phyloP scores from a whole-genome alignment of 2,888 invertebrate genomes.

The Trachelus iudaicus region DNA sequence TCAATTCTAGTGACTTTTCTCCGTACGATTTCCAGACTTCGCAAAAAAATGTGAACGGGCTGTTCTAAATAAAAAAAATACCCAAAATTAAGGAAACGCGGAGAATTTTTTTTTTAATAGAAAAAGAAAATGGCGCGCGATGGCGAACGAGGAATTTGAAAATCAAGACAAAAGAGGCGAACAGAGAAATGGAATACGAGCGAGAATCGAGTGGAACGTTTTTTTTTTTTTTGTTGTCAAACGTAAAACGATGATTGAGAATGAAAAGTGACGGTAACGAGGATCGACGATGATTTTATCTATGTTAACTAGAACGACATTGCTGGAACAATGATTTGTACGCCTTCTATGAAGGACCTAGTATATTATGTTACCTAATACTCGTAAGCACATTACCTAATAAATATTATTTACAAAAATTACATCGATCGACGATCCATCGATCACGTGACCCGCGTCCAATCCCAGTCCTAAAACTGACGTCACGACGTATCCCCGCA shows the following conservation, averaged over 20 bases:
- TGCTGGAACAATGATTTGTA: constrained; percentile 64
- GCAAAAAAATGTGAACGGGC: constrained; percentile 14
- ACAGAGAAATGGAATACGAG: not conserved
- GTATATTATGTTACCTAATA: constrained; percentile 61
- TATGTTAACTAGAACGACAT: constrained; percentile 59
- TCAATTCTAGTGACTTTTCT: not conserved
- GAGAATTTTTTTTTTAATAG: not conserved
- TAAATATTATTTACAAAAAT: constrained; percentile 61
- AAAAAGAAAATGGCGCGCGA: not conserved
- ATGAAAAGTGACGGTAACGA: not conserved
- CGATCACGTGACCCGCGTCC: not conserved
- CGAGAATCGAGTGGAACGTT: constrained; percentile 15
- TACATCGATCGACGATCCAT: not conserved
- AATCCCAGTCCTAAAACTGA: not conserved
- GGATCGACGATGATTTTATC: constrained; percentile 53
- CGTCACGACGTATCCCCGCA: not conserved
- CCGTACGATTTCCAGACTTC: not conserved
- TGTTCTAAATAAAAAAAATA: not conserved
- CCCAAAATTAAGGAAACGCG: not conserved
- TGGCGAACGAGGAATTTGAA: not conserved
- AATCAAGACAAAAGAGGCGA: not conserved
- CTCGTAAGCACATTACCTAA: constrained; percentile 61
- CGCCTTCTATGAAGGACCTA: constrained; percentile 61
- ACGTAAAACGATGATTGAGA: constrained; percentile 9
- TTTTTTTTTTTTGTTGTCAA: not conserved